Percentiles rank a stretch among this genome's conserved stretches.
These are phyloP conservation scores for Silurus aristotelis DNA, from an alignment of 2,797 vertebrate genomes.

Conservation along the genomic window DNA sequence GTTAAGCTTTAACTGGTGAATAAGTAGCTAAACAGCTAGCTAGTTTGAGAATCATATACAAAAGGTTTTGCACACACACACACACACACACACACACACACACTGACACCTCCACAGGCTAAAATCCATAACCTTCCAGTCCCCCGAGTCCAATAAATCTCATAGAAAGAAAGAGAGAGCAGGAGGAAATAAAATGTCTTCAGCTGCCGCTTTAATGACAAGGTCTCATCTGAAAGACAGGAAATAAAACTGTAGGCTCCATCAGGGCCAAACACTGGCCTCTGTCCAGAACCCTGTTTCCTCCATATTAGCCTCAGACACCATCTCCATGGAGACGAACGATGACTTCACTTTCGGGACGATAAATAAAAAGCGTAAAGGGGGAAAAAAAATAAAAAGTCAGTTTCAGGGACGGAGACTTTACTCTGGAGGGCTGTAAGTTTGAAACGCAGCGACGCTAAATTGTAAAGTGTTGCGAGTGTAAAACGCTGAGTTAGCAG, in stretches of 20 bases:
- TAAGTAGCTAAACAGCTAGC: neutral
- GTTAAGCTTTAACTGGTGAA: neutral
- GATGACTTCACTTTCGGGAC: neutral
- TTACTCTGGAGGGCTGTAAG: neutral
- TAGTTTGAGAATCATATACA: neutral
- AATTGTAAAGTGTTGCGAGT: constrained; percentile 1
- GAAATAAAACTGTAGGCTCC: constrained; percentile 11
- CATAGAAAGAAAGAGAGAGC: neutral
- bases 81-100: constrained; percentile 3
- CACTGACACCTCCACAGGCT: neutral
- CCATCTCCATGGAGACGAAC: constrained; percentile 5
- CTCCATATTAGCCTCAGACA: constrained; percentile 12
- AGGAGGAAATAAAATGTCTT: constrained; percentile 25
- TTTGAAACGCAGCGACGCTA: neutral
- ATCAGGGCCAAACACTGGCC: constrained; percentile 21
- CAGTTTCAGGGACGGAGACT: neutral
- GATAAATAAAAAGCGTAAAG: constrained; percentile 20
- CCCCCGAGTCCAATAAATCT: constrained; percentile 15
- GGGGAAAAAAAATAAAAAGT: neutral
- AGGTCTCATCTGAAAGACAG: constrained; percentile 29
- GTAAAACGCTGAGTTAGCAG: constrained; percentile 18
- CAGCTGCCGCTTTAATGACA: constrained; percentile 17
- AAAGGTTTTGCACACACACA: neutral
- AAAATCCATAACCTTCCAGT: constrained; percentile 29
- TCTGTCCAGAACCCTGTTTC: constrained; percentile 14